Conservation (phyloP, 2,113 vertebrate genomes). For the Petromus typicus region DNA sequence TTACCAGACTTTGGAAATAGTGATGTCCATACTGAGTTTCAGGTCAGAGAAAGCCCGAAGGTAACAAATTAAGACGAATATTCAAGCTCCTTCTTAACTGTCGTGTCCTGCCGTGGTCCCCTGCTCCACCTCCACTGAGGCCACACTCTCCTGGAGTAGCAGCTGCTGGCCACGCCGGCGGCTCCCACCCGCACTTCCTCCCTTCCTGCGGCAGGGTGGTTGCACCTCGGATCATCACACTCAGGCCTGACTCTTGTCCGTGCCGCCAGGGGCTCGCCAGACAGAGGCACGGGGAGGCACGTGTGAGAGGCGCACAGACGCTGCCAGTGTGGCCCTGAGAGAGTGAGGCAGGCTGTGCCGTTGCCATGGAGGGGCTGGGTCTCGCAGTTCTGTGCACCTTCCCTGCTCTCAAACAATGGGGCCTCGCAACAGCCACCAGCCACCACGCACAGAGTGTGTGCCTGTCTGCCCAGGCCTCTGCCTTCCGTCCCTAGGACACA, state of each 20-base stretch:
- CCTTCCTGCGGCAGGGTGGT: not conserved
- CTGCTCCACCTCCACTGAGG: not conserved
- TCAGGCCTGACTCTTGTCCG: not conserved
- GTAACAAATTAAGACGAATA: not conserved
- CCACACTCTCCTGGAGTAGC: not conserved
- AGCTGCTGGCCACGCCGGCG: not conserved
- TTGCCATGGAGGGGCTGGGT: not conserved
- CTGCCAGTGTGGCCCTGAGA: not conserved
- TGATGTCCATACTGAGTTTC: not conserved
- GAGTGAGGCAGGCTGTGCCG: not conserved
- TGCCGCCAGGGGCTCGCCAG: not conserved
- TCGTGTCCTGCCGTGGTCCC: not conserved
- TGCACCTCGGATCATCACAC: not conserved
- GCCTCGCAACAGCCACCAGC: not conserved
- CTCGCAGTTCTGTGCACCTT: not conserved
- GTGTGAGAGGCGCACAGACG: not conserved
- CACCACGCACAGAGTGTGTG: not conserved
- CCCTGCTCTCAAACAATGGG: conserved; percentile 24
- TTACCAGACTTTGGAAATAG: conserved; percentile 44
- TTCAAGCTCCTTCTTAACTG: not conserved
- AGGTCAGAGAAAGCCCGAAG: conserved; percentile 16
- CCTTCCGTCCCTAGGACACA: not conserved
- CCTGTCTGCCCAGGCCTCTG: not conserved
- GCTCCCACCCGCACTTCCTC: not conserved
- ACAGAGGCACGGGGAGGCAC: not conserved